A percentile compares a stretch with the other conserved stretches of the same genome.
Conservation (phyloP, 1,140 invertebrate genomes). For the Bombus haemorrhoidalis region DNA sequence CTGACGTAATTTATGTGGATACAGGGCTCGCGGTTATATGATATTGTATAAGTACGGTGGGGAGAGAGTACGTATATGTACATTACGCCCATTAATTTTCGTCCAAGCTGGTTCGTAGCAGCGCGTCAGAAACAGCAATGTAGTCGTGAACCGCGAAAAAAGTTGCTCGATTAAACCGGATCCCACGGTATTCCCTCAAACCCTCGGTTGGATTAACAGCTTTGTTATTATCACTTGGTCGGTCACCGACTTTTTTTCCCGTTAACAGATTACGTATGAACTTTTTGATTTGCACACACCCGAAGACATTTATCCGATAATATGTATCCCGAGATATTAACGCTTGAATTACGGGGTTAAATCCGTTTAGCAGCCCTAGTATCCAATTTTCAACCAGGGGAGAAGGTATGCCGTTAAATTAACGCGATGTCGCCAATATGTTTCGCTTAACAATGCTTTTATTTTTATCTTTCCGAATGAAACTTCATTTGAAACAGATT, state of each 20-base stretch:
- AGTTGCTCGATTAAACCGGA: constrained; percentile 70
- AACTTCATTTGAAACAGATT: neutral
- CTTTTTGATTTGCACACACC: constrained; percentile 43
- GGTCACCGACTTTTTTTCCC: constrained; percentile 19
- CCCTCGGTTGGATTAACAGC: constrained; percentile 44
- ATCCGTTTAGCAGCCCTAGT: constrained; percentile 27
- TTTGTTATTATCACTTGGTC: constrained; percentile 39
- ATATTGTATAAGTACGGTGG: constrained; percentile 62
- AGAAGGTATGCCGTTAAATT: constrained; percentile 13
- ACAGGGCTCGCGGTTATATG: constrained; percentile 54
- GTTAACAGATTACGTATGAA: constrained; percentile 38
- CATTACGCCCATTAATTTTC: constrained; percentile 70
- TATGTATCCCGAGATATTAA: constrained; percentile 34
- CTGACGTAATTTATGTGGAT: constrained; percentile 66
- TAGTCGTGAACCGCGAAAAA: constrained; percentile 64
- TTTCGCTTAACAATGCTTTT: neutral
- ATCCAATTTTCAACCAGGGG: constrained; percentile 12
- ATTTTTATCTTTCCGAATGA: neutral
- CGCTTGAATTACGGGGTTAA: constrained; percentile 28
- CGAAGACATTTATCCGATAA: constrained; percentile 40
- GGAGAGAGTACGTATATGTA: constrained; percentile 26
- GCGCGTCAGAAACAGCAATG: constrained; percentile 65
- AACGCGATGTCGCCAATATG: constrained; percentile 5
- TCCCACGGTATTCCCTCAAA: constrained; percentile 33
- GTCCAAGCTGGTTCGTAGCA: constrained; percentile 61